Conservation (phyloP, 2,797 vertebrate species). For the Merluccius polli region DNA sequence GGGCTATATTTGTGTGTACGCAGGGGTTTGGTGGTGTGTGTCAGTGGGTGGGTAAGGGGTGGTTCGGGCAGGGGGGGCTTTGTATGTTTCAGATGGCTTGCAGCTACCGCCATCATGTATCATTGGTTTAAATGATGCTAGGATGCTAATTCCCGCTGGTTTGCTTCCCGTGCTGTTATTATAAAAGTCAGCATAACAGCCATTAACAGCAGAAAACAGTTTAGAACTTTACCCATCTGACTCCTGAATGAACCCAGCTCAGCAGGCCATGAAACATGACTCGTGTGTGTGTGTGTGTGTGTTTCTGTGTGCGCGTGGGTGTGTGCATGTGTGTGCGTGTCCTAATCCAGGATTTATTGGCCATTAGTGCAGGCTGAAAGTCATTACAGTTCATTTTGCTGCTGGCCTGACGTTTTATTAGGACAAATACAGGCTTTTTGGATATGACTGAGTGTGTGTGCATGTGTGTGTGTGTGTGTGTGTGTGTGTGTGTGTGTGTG, state of each 20-base stretch:
- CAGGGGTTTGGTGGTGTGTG: slow-evolving; percentile 1
- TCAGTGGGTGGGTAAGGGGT: background rate
- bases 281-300: slow-evolving; percentile 29
- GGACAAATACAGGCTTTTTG: slow-evolving; percentile 76
- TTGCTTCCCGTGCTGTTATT: slow-evolving; percentile 65
- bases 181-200: slow-evolving; percentile 68
- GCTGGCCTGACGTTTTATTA: slow-evolving; percentile 82
- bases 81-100: slow-evolving; percentile 40
- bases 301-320: slow-evolving; percentile 25
- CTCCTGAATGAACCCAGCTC: slow-evolving; percentile 69
- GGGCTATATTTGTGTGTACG: slow-evolving; percentile 19
- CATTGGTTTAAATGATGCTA: slow-evolving; percentile 69
- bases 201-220: slow-evolving; percentile 65
- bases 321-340: slow-evolving; percentile 60
- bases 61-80: background rate
- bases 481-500: slow-evolving; percentile 40
- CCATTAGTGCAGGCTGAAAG: slow-evolving; percentile 84
- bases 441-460: slow-evolving; percentile 35
- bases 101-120: slow-evolving; percentile 64
- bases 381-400: slow-evolving; percentile 85
- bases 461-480: slow-evolving; percentile 19
- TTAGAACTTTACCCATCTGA: slow-evolving; percentile 69
- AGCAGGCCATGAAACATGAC: slow-evolving; percentile 70
- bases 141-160: slow-evolving; percentile 70
- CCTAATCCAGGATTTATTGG: slow-evolving; percentile 82